Evolutionary conservation across 2,113 vertebrate species (phyloP).

Genomic region (Papio anubis): DNA sequence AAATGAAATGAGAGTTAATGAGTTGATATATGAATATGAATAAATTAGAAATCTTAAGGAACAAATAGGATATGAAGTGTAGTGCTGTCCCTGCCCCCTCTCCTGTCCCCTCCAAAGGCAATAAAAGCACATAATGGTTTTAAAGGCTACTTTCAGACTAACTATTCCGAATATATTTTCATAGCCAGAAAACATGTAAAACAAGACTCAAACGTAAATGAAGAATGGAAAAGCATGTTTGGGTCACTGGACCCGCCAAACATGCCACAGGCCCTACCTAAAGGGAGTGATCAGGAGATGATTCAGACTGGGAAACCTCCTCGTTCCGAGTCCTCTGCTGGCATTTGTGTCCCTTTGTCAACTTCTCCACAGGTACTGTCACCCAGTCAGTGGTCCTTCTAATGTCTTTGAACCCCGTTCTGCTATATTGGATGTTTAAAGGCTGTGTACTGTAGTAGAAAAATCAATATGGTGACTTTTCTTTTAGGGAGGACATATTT

Average conservation of each 20-base stretch:
- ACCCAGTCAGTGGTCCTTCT: fast-evolving
- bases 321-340: conserved; percentile 87
- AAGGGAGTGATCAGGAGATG: conserved; percentile 85
- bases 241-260: conserved; percentile 94
- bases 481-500: background rate
- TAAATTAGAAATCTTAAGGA: background rate
- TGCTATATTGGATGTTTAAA: background rate
- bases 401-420: background rate
- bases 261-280: conserved; percentile 84
- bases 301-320: conserved; percentile 83
- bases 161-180: conserved; percentile 33
- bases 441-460: background rate
- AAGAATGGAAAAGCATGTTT: conserved; percentile 99
- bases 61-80: background rate
- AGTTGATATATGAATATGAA: background rate
- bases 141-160: background rate
- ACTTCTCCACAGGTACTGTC: conserved; percentile 88
- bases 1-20: background rate
- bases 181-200: conserved; percentile 95
- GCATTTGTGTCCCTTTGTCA: conserved; percentile 84
- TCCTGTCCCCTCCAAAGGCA: background rate
- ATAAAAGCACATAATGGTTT: background rate
- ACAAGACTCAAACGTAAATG: conserved; percentile 96
- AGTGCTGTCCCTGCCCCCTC: background rate
- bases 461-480: background rate